Conservation (phyloP, 2,113 vertebrate genomes). For the Tricholaema leucomelas region DNA sequence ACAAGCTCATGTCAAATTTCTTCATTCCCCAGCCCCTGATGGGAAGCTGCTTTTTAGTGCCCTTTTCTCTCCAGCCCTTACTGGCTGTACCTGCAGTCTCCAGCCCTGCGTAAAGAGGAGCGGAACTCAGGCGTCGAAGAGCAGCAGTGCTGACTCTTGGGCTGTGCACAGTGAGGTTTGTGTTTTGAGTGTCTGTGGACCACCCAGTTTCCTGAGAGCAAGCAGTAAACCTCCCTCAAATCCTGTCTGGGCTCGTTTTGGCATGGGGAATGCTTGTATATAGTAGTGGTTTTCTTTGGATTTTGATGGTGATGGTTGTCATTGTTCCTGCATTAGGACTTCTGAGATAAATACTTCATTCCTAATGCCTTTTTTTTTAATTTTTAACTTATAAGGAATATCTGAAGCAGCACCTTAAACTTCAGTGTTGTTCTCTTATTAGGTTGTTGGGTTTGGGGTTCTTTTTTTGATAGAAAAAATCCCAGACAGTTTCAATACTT, state of each 20-base stretch:
- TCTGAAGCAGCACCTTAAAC: conserved; percentile 13
- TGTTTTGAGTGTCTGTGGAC: not conserved
- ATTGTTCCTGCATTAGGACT: conserved; percentile 11
- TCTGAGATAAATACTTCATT: conserved; percentile 29
- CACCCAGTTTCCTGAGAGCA: conserved; percentile 49
- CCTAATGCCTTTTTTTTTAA: not conserved
- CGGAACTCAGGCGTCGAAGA: not conserved
- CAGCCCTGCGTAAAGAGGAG: not conserved
- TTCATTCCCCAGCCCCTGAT: not conserved
- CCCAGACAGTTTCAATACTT: conserved; percentile 22
- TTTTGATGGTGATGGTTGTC: conserved; percentile 7
- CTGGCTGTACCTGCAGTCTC: not conserved
- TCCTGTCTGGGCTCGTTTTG: conserved; percentile 27
- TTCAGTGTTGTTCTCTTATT: not conserved
- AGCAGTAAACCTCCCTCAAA: not conserved
- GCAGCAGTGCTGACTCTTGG: not conserved
- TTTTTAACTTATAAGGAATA: not conserved
- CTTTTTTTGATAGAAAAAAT: not conserved
- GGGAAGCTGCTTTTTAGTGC: not conserved
- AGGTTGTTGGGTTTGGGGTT: too few relatives aligned
- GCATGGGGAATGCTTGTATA: conserved; percentile 27
- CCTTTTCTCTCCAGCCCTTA: not conserved
- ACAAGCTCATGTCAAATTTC: not conserved
- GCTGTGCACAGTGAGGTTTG: not conserved
- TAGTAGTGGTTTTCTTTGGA: conserved; percentile 45